Evolutionary conservation across 2,113 vertebrate species (phyloP).

Genomic region (Lamprotornis superbus): DNA sequence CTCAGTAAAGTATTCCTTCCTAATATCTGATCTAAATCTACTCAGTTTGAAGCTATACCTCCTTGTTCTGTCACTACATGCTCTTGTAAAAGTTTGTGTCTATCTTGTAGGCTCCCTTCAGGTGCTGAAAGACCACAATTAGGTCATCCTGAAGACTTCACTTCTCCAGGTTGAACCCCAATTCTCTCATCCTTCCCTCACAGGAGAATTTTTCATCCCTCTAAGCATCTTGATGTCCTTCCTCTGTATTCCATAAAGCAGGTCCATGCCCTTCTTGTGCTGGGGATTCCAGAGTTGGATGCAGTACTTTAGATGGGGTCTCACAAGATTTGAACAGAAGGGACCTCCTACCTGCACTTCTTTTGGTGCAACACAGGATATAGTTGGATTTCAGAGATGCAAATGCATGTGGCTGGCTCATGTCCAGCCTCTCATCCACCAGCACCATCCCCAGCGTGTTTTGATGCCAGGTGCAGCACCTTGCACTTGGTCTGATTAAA

Average conservation of each 20-base stretch:
- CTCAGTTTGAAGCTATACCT: not conserved
- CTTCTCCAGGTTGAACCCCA: not conserved
- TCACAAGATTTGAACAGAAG: not conserved
- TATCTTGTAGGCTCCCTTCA: not conserved
- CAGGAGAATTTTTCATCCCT: not conserved
- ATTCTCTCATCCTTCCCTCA: not conserved
- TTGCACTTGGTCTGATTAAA: not conserved
- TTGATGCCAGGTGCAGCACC: not conserved
- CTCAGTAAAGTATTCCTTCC: not conserved
- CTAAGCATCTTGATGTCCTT: not conserved
- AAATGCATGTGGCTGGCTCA: not conserved
- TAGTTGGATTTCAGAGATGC: not conserved
- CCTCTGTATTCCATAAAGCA: not conserved
- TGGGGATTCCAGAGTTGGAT: not conserved
- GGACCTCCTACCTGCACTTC: fast-evolving
- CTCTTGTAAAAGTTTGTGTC: not conserved
- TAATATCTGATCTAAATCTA: not conserved
- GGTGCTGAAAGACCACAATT: not conserved
- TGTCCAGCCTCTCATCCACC: not conserved
- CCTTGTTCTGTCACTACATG: not conserved
- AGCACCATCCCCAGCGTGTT: not conserved
- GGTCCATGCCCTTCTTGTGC: not conserved
- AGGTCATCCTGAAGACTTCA: not conserved
- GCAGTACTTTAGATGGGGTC: not conserved
- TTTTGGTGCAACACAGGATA: not conserved